phyloP scores from a whole-genome alignment of 2,113 vertebrate genomes.

The Turnix velox region DNA sequence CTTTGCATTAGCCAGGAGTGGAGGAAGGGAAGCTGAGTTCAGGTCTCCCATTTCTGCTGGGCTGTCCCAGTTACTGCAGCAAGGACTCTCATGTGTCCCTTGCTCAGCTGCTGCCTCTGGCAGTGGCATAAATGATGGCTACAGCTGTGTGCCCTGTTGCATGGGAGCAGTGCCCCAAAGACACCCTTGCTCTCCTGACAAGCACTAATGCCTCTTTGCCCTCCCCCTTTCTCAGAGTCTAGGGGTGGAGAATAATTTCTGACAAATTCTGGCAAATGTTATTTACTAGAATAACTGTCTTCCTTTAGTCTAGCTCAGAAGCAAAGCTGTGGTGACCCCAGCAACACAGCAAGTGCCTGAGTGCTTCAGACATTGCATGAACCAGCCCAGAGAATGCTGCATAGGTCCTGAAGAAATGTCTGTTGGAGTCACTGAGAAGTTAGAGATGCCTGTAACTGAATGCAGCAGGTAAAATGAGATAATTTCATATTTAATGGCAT shows the following conservation, averaged over 20 bases:
- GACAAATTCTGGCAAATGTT: neutral
- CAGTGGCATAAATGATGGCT: neutral
- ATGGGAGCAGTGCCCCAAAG: accelerated
- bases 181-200: neutral
- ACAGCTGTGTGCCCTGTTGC: accelerated
- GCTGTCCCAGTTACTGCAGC: neutral
- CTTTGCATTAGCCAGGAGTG: neutral
- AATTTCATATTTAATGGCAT: too few species aligned
- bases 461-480: neutral
- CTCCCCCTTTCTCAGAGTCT: neutral
- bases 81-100: accelerated
- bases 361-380: neutral
- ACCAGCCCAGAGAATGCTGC: neutral
- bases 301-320: neutral
- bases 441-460: neutral
- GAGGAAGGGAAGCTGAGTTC: neutral
- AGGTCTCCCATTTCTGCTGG: neutral
- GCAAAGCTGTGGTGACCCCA: neutral
- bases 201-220: accelerated
- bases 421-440: neutral
- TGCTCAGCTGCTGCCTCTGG: accelerated
- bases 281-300: neutral
- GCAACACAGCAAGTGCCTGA: neutral
- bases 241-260: neutral
- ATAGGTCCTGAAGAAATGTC: neutral